A percentile compares a stretch with the other conserved stretches of the same genome.
phyloP scores from a whole-genome alignment of 2,888 invertebrate genomes.

The Alcis repandata region DNA sequence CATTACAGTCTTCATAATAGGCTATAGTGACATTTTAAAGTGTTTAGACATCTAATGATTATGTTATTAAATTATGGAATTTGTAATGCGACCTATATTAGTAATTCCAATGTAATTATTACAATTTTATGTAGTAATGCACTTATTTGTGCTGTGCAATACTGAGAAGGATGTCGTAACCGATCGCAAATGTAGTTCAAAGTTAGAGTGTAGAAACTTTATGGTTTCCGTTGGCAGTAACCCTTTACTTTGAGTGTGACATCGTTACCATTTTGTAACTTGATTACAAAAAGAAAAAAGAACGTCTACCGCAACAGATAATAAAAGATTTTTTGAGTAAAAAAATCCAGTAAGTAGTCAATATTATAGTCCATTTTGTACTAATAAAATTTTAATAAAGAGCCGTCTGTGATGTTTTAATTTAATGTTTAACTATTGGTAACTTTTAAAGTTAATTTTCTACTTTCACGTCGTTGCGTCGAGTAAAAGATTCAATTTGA shows the following conservation, averaged over 20 bases:
- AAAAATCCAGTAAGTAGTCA: background rate
- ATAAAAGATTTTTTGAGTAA: background rate
- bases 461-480: background rate
- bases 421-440: background rate
- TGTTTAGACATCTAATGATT: no score
- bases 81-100: constrained; percentile 3
- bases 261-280: constrained; percentile 16
- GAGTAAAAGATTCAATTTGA: constrained; percentile 13
- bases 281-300: constrained; percentile 15
- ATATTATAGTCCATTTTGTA: background rate
- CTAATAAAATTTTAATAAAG: background rate
- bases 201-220: constrained; percentile 43
- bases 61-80: background rate
- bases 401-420: background rate
- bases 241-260: constrained; percentile 40
- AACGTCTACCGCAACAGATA: background rate
- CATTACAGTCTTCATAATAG: no score
- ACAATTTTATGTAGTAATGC: constrained; percentile 13
- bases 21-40: no score
- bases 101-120: no score
- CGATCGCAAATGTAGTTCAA: constrained; percentile 21
- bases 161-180: constrained; percentile 33
- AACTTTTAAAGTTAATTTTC: constrained; percentile 16
- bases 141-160: constrained; percentile 33
- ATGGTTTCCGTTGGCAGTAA: constrained; percentile 49